These are phyloP conservation scores for Troides aeacus DNA, from an alignment of 2,888 invertebrate genomes.

Conservation along the genomic window DNA sequence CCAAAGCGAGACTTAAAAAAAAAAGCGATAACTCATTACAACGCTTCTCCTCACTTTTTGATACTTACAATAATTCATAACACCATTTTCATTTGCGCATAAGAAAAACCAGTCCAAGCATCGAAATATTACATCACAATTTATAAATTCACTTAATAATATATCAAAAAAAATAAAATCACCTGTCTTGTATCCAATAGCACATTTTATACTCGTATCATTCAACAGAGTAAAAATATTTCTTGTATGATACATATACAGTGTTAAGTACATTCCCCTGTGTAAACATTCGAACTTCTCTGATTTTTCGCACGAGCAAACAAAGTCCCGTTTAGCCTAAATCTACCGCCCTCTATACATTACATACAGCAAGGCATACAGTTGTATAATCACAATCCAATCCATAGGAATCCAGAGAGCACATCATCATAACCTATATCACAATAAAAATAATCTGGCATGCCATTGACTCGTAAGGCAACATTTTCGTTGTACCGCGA, in stretches of 20 bases:
- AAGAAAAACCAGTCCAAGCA: constrained; percentile 22
- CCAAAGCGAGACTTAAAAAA: constrained; percentile 8
- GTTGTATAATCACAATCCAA: constrained; percentile 14
- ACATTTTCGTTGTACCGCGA: constrained; percentile 23
- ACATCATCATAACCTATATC: constrained; percentile 28
- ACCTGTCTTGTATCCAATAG: background rate
- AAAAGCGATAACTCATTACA: background rate
- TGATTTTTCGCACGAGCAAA: constrained; percentile 23
- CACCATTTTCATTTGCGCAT: constrained; percentile 8
- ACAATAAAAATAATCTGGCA: constrained; percentile 29
- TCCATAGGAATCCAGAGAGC: constrained; percentile 31
- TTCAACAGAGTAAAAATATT: background rate
- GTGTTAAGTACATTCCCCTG: background rate
- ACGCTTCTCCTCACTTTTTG: constrained; percentile 7
- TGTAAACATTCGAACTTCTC: background rate
- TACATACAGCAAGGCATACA: background rate
- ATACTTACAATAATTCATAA: constrained; percentile 20
- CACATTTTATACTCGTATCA: background rate
- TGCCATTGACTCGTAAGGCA: constrained; percentile 28
- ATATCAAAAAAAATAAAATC: background rate
- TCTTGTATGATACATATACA: background rate
- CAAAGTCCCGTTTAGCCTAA: background rate
- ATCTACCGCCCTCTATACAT: constrained; percentile 14
- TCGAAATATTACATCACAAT: background rate
- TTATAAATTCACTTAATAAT: background rate